These are phyloP conservation scores for Forbesichthys papilliferus DNA, from an alignment of 2,113 vertebrate species.

Conservation along the genomic window DNA sequence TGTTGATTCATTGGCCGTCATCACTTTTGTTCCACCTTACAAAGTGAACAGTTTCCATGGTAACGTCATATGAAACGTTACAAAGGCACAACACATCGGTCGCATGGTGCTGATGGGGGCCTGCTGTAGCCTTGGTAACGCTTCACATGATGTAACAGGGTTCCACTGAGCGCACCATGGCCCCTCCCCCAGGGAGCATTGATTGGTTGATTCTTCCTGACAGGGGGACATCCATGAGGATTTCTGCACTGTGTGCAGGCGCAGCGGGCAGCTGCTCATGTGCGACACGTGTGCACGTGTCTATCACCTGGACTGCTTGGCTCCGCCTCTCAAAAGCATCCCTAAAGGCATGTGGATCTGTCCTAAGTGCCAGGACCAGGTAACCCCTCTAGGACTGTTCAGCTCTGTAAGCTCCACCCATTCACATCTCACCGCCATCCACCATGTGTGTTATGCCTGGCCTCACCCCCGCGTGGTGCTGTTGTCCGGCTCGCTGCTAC, in stretches of 20 bases:
- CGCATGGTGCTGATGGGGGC: no score
- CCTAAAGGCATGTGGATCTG: conserved; percentile 99
- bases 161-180: no score
- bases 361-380: conserved; percentile 99
- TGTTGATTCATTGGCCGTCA: conserved; percentile 64
- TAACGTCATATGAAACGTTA: background rate
- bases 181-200: conserved; percentile 61
- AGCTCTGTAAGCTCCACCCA: conserved; percentile 72
- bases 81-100: no score
- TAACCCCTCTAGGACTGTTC: conserved; percentile 81
- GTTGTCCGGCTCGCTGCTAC: conserved; percentile 21
- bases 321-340: conserved; percentile 98
- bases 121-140: no score
- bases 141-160: conserved; percentile 2
- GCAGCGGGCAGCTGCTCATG: conserved; percentile 99
- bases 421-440: conserved; percentile 72
- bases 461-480: conserved; percentile 51
- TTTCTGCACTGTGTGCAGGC: conserved; percentile 99
- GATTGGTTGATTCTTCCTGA: conserved; percentile 84
- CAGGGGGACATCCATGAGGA: conserved; percentile 99
- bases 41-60: conserved; percentile 74
- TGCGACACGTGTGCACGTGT: conserved; percentile 99
- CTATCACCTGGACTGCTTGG: conserved; percentile 99
- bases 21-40: conserved; percentile 74
- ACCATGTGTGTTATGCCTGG: conserved; percentile 55